A percentile compares a stretch with the other conserved stretches of the same genome.
Conservation (phyloP, 2,888 invertebrate genomes). For the Mechanitis mazaeus region DNA sequence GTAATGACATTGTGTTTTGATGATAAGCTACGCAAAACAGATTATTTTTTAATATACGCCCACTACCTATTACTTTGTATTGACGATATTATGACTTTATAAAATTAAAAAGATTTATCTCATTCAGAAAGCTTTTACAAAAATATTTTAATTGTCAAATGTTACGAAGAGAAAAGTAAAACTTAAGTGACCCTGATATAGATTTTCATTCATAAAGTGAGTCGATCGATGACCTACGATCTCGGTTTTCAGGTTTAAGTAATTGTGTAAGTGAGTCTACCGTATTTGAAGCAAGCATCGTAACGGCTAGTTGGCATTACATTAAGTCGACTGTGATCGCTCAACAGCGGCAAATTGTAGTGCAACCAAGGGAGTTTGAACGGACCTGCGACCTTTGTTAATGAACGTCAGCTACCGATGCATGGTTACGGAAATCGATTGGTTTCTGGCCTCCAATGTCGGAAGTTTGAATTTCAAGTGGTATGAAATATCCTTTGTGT, state of each 20-base stretch:
- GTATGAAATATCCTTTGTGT: background rate
- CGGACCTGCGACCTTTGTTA: conserved; percentile 3
- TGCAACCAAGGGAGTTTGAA: conserved; percentile 3
- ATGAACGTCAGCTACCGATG: background rate
- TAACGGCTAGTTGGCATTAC: background rate
- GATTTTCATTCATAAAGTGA: too few relatives aligned
- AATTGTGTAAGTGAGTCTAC: background rate
- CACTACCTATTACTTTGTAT: too few relatives aligned
- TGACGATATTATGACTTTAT: too few relatives aligned
- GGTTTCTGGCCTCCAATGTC: background rate
- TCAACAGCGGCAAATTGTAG: background rate
- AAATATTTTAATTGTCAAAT: too few relatives aligned
- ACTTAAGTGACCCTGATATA: too few relatives aligned
- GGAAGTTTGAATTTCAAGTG: background rate
- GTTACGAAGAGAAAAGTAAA: too few relatives aligned
- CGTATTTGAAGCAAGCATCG: background rate
- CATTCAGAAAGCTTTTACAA: too few relatives aligned
- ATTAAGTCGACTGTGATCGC: background rate
- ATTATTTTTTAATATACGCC: too few relatives aligned
- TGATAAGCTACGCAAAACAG: too few relatives aligned
- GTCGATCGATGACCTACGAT: too few relatives aligned
- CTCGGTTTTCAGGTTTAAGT: background rate
- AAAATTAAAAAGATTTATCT: too few relatives aligned
- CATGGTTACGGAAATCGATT: background rate
- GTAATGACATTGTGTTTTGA: too few relatives aligned